A percentile compares a stretch with the other conserved stretches of the same genome.
phyloP scores from a whole-genome alignment of 2,113 vertebrate genomes.

The Bolborhynchus lineola region DNA sequence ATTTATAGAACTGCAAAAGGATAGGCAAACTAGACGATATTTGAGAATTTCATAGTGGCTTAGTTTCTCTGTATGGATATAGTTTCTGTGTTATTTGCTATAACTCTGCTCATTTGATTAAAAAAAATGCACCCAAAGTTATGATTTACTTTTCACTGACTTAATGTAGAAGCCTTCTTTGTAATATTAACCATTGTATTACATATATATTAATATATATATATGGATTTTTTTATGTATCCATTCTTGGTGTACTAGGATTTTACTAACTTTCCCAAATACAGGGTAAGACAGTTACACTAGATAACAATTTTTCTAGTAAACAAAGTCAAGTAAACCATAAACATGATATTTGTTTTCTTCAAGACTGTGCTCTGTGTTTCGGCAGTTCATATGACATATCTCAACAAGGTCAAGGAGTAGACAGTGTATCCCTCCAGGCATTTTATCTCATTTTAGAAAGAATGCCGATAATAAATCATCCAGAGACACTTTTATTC shows the following conservation, averaged over 20 bases:
- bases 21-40: rapidly evolving
- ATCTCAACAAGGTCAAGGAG: slow-evolving; percentile 60
- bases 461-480: slow-evolving; percentile 76
- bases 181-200: neutral
- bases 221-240: neutral
- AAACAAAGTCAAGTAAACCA: slow-evolving; percentile 69
- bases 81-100: neutral
- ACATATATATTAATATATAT: neutral
- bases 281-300: slow-evolving; percentile 42
- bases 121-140: neutral
- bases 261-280: neutral
- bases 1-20: neutral
- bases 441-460: slow-evolving; percentile 65
- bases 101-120: neutral
- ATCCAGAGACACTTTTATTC: slow-evolving; percentile 73
- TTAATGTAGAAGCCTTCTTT: neutral
- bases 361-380: slow-evolving; percentile 52
- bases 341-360: slow-evolving; percentile 65
- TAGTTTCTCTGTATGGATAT: neutral
- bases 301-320: slow-evolving; percentile 63
- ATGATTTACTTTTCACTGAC: neutral
- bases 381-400: slow-evolving; percentile 51
- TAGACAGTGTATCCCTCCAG: neutral
- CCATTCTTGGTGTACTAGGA: neutral
- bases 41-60: neutral